A percentile compares a stretch with the other conserved stretches of the same genome.
These are phyloP conservation scores for Drosophila macrospina DNA, from an alignment of 2,888 invertebrate genomes.

Conservation along the genomic window DNA sequence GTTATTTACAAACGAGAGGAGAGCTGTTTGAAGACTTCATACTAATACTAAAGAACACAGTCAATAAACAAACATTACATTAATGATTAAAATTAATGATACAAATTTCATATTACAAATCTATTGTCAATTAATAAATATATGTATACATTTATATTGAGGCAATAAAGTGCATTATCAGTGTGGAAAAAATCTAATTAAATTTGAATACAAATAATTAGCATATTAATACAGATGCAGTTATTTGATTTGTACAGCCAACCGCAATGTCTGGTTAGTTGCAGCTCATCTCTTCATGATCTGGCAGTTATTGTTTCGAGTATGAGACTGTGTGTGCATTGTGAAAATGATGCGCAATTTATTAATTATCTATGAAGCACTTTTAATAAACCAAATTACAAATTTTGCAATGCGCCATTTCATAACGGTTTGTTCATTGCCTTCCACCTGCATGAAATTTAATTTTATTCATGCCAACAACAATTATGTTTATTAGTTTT, in stretches of 20 bases:
- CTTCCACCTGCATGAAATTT: slow-evolving; percentile 26
- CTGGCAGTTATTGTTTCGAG: slow-evolving; percentile 42
- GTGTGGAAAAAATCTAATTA: slow-evolving; percentile 58
- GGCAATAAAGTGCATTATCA: slow-evolving; percentile 5
- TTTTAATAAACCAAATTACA: slow-evolving; percentile 72
- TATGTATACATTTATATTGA: not conserved
- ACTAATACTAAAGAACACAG: too few species aligned
- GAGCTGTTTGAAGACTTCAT: too few species aligned
- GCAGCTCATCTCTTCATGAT: slow-evolving; percentile 22
- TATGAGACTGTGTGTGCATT: slow-evolving; percentile 11
- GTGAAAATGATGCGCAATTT: slow-evolving; percentile 68
- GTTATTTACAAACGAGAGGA: too few species aligned
- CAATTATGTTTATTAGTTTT: slow-evolving; percentile 62
- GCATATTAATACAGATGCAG: slow-evolving; percentile 64
- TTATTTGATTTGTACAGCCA: slow-evolving; percentile 70
- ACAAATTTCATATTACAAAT: not conserved
- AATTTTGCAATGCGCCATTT: slow-evolving; percentile 32
- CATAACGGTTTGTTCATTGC: slow-evolving; percentile 15
- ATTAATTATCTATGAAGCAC: slow-evolving; percentile 74
- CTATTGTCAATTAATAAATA: slow-evolving; percentile 22
- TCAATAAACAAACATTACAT: too few species aligned
- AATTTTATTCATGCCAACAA: slow-evolving; percentile 29
- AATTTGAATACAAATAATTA: slow-evolving; percentile 74
- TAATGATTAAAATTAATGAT: not conserved
- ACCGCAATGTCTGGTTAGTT: slow-evolving; percentile 46